These are phyloP conservation scores for Gobiocypris rarus DNA, from an alignment of 2,113 vertebrate genomes.

Conservation along the genomic window DNA sequence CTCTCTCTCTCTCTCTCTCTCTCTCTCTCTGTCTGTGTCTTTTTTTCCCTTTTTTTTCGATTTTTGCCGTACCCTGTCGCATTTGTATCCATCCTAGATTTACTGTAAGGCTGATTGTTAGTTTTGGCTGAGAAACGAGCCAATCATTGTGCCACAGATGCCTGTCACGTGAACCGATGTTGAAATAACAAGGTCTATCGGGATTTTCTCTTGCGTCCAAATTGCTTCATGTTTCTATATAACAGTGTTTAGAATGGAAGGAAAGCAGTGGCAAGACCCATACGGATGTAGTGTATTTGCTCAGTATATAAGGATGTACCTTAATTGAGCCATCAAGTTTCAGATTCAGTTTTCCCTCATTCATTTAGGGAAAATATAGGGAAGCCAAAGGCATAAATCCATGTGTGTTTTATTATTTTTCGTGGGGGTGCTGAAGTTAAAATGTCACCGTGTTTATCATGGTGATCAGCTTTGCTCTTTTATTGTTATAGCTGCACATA, in stretches of 20 bases:
- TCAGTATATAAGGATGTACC: constrained; percentile 14
- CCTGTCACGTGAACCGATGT: constrained; percentile 23
- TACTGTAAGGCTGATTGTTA: constrained; percentile 14
- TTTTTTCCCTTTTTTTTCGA: constrained; percentile 71
- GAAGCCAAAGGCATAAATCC: constrained; percentile 49
- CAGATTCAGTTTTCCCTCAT: constrained; percentile 8
- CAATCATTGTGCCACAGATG: constrained; percentile 41
- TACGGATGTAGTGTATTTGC: constrained; percentile 5
- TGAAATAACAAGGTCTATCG: constrained; percentile 26
- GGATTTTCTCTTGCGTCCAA: constrained; percentile 13
- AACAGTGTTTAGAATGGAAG: constrained; percentile 40
- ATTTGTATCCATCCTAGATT: constrained; percentile 22
- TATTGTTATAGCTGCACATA: constrained; percentile 56
- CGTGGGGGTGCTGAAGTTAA: constrained; percentile 49
- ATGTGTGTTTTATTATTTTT: constrained; percentile 28
- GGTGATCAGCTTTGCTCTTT: constrained; percentile 52
- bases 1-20: constrained; percentile 66
- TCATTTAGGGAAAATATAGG: constrained; percentile 38
- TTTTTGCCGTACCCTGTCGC: constrained; percentile 63
- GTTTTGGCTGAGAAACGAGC: constrained; percentile 18
- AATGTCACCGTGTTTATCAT: constrained; percentile 23
- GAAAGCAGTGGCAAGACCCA: not conserved
- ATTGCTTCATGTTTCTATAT: constrained; percentile 11
- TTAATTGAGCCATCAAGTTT: constrained; percentile 24
- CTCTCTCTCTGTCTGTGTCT: constrained; percentile 42